These are phyloP conservation scores for Julus scanicus DNA, from an alignment of 2,888 invertebrate genomes.

Conservation along the genomic window DNA sequence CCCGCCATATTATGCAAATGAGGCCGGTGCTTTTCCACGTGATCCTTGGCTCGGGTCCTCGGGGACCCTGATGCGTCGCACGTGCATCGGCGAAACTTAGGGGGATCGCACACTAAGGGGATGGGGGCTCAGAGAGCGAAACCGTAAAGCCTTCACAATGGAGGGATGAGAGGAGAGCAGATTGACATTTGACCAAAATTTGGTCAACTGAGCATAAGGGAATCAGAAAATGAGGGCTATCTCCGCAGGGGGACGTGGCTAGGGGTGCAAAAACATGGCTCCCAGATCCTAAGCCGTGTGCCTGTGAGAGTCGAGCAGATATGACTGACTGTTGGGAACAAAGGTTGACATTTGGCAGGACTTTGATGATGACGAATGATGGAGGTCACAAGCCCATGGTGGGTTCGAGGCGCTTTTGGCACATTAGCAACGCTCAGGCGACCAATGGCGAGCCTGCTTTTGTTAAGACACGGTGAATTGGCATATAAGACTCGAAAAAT, in stretches of 20 bases:
- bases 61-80: background rate
- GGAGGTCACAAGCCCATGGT: slow-evolving; percentile 53
- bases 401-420: slow-evolving; percentile 69
- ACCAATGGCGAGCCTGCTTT: slow-evolving; percentile 47
- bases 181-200: slow-evolving; percentile 53
- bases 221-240: slow-evolving; percentile 41
- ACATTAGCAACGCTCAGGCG: slow-evolving; percentile 53
- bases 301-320: slow-evolving; percentile 47
- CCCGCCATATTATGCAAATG: slow-evolving; percentile 39
- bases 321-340: slow-evolving; percentile 54
- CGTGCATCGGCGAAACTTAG: background rate
- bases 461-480: background rate
- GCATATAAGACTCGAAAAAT: background rate
- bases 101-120: background rate
- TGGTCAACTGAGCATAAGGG: slow-evolving; percentile 44
- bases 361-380: slow-evolving; percentile 58
- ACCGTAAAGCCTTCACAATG: background rate
- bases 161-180: slow-evolving; percentile 46
- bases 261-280: slow-evolving; percentile 46
- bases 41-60: slow-evolving; percentile 2
- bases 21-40: background rate
- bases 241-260: slow-evolving; percentile 3
- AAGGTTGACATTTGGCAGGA: slow-evolving; percentile 57
- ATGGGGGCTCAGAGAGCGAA: background rate
- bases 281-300: slow-evolving; percentile 34